Evolutionary conservation across 2,797 vertebrate genomes (phyloP).

Genomic region (Intellagama lesueurii): DNA sequence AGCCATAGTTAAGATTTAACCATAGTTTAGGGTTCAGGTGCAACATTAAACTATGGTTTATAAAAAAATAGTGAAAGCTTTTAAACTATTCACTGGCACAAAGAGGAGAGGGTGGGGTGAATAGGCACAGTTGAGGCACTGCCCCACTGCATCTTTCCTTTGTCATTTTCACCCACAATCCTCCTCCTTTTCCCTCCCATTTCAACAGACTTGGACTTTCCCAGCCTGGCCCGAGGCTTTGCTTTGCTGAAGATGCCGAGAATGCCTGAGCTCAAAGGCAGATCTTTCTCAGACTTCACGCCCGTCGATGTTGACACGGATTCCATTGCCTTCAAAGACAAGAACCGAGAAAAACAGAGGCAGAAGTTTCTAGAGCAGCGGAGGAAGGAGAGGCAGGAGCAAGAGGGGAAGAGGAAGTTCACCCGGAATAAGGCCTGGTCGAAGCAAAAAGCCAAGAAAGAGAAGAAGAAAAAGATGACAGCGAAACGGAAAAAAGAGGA

Average conservation of each 20-base stretch:
- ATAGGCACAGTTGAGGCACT: too few species aligned
- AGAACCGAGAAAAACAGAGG: conserved; percentile 90
- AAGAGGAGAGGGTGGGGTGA: background rate
- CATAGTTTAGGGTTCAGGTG: too few species aligned
- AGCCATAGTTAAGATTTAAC: background rate
- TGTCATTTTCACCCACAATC: background rate
- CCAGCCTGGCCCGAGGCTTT: conserved; percentile 87
- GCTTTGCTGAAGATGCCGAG: conserved; percentile 91
- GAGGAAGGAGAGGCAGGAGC: conserved; percentile 70
- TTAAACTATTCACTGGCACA: too few species aligned
- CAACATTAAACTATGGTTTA: background rate
- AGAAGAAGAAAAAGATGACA: conserved; percentile 83
- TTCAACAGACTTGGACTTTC: conserved; percentile 89
- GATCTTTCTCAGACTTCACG: conserved; percentile 84
- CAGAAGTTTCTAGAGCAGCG: conserved; percentile 84
- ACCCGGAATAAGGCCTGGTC: conserved; percentile 91
- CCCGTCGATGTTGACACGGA: conserved; percentile 86
- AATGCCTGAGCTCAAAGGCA: conserved; percentile 94
- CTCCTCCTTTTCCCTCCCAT: background rate
- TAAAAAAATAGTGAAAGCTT: background rate
- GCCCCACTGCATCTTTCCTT: background rate
- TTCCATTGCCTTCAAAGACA: conserved; percentile 92
- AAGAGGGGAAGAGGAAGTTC: conserved; percentile 76
- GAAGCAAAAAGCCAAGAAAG: conserved; percentile 91
- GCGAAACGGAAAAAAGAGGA: conserved; percentile 86